phyloP scores from a whole-genome alignment of 2,797 vertebrate genomes.

The Aldrovandia affinis region DNA sequence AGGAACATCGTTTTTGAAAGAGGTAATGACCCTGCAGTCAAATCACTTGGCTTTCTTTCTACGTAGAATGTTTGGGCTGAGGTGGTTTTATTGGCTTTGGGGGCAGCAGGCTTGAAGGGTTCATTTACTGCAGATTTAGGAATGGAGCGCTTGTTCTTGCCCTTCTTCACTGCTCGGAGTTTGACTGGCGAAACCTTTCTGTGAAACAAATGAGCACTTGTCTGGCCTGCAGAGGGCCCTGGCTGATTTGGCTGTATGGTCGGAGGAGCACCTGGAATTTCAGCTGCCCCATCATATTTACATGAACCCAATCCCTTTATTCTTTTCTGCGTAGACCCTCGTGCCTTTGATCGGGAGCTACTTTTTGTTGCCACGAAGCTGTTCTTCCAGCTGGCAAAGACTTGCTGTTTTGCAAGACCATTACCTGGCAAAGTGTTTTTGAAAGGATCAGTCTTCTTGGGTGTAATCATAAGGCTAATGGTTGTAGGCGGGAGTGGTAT shows the following conservation, averaged over 20 bases:
- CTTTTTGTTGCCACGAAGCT: neutral
- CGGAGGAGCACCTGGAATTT: neutral
- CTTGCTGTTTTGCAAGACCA: slow-evolving; percentile 3
- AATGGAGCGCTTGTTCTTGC: neutral
- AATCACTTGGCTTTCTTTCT: neutral
- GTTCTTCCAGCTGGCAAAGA: slow-evolving; percentile 2
- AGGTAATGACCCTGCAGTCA: neutral
- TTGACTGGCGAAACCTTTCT: neutral
- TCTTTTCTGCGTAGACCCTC: neutral
- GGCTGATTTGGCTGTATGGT: neutral
- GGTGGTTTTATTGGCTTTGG: neutral
- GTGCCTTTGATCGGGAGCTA: neutral
- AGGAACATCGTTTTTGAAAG: neutral
- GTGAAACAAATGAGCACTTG: neutral
- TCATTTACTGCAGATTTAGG: neutral
- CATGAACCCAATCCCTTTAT: neutral
- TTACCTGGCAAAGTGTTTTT: neutral
- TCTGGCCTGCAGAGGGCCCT: neutral
- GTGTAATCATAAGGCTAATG: neutral
- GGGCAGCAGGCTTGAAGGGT: too few relatives aligned
- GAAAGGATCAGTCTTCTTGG: neutral
- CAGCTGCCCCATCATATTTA: too few relatives aligned
- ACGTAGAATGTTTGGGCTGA: neutral
- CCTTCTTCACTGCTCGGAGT: neutral
- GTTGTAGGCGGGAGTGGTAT: neutral